Evolutionary conservation across 2,888 invertebrate genomes (phyloP).

Genomic region (Lacanobia oleracea): DNA sequence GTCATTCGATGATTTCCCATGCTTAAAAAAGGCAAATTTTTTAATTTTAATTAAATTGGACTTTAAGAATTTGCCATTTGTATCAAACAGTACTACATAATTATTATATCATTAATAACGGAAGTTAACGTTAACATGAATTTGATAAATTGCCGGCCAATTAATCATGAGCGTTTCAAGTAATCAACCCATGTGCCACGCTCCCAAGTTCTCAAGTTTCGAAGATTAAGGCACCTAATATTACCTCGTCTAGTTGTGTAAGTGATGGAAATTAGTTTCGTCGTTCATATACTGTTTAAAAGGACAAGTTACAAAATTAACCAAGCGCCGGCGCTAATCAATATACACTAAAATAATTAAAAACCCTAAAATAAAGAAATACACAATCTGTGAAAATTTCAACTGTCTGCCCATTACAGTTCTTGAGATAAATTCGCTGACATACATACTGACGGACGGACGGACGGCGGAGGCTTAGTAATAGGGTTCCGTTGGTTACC

Average conservation of each 20-base stretch:
- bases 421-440: too few relatives aligned
- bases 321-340: too few relatives aligned
- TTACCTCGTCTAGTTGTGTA: neutral
- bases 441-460: too few relatives aligned
- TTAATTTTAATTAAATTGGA: neutral
- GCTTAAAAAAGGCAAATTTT: too few relatives aligned
- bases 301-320: neutral
- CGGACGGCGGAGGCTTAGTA: too few relatives aligned
- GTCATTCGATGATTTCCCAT: too few relatives aligned
- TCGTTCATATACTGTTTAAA: neutral
- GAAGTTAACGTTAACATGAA: constrained; percentile 5
- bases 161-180: constrained; percentile 33
- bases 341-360: too few relatives aligned
- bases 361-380: too few relatives aligned
- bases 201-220: constrained; percentile 16
- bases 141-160: constrained; percentile 35
- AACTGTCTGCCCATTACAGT: too few relatives aligned
- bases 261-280: neutral
- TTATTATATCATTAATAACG: neutral
- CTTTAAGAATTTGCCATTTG: neutral
- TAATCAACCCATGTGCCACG: constrained; percentile 3
- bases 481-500: too few relatives aligned
- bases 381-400: too few relatives aligned
- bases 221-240: constrained; percentile 1
- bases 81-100: too few relatives aligned